These are phyloP conservation scores for Chionoecetes opilio DNA, from an alignment of 1,140 invertebrate species.

Conservation along the genomic window DNA sequence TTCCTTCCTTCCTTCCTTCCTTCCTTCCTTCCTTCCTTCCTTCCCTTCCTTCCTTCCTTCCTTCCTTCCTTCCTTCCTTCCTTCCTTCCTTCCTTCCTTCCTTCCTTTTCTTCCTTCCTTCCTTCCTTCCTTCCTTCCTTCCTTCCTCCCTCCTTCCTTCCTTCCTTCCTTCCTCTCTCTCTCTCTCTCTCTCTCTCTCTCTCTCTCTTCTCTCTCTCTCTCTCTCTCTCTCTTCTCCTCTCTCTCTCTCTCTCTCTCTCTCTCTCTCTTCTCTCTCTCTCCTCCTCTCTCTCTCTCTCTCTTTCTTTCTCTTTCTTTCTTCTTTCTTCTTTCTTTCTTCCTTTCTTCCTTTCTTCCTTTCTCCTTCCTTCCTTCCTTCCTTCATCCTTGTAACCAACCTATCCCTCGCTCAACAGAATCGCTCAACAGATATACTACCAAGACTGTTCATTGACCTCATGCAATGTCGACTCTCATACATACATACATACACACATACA, in stretches of 20 bases:
- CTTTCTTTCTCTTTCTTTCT: not conserved
- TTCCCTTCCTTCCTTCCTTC: not conserved
- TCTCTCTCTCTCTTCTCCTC: not conserved
- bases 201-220: not conserved
- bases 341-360: not conserved
- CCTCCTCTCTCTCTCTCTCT: not conserved
- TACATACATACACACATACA: too few relatives aligned
- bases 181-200: slow-evolving; percentile 27
- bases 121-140: not conserved
- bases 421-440: too few relatives aligned
- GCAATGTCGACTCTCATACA: too few relatives aligned
- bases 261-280: not conserved
- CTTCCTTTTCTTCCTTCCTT: not conserved
- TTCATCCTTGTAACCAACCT: not conserved
- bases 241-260: not conserved
- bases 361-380: not conserved
- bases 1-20: not conserved
- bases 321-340: not conserved
- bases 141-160: not conserved
- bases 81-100: not conserved
- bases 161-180: not conserved
- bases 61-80: not conserved
- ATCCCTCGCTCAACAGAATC: too few relatives aligned
- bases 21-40: not conserved
- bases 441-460: too few relatives aligned